Conservation (phyloP, 2,113 vertebrate genomes). For the Quiscalus mexicanus region DNA sequence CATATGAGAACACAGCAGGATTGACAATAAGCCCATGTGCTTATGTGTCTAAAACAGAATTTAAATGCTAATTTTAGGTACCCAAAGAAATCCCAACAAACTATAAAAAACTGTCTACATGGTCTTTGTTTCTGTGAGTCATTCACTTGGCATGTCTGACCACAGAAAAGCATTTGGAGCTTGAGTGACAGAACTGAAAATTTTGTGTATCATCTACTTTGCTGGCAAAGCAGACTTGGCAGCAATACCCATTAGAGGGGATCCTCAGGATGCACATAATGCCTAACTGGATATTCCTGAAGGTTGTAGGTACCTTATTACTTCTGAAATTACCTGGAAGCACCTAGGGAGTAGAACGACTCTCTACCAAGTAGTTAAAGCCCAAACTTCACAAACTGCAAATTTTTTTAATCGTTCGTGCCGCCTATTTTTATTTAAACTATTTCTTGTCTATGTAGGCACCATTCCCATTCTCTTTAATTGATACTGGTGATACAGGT, state of each 20-base stretch:
- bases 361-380: not conserved
- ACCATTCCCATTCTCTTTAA: not conserved
- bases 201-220: not conserved
- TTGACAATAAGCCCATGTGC: not conserved
- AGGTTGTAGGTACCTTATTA: no score
- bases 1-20: not conserved
- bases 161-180: not conserved
- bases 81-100: not conserved
- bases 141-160: not conserved
- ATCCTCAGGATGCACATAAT: not conserved
- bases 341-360: not conserved
- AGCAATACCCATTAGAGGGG: not conserved
- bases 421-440: not conserved
- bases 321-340: not conserved
- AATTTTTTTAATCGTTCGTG: not conserved
- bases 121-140: not conserved
- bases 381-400: not conserved
- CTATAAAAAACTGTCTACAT: not conserved
- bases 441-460: not conserved
- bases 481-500: fast-evolving
- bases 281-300: not conserved
- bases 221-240: not conserved
- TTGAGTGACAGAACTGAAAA: not conserved
- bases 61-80: not conserved
- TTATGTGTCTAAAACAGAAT: not conserved